phyloP scores from a whole-genome alignment of 2,797 vertebrate genomes.

The Leptoclinus maculatus region DNA sequence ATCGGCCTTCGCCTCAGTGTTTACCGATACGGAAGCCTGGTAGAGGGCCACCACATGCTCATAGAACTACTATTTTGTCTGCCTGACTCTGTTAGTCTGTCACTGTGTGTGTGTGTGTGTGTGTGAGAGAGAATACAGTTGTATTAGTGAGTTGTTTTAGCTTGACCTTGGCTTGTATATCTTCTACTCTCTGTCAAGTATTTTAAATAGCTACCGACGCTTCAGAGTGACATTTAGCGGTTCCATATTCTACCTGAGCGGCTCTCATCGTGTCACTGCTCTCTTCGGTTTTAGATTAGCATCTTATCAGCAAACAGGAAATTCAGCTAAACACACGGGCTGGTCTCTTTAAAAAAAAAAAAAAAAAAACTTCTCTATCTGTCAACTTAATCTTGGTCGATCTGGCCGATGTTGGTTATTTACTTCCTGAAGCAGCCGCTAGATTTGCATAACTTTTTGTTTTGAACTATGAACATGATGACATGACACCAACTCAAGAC shows the following conservation, averaged over 20 bases:
- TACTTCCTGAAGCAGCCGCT: neutral
- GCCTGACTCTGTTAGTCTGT: neutral
- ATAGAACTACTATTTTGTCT: neutral
- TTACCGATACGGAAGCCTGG: neutral
- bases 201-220: neutral
- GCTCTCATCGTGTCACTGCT: neutral
- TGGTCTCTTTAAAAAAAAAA: neutral
- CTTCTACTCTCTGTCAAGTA: neutral
- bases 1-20: neutral
- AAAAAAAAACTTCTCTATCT: neutral
- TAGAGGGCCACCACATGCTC: neutral
- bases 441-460: neutral
- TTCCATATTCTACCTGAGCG: neutral
- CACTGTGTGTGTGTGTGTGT: neutral
- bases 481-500: neutral
- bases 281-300: slow-evolving; percentile 2
- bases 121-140: neutral
- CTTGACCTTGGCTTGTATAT: slow-evolving; percentile 9
- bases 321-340: neutral
- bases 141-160: no score
- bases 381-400: neutral
- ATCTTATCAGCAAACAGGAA: slow-evolving; percentile 34
- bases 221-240: neutral
- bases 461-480: neutral
- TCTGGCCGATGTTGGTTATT: slow-evolving; percentile 15